phyloP scores from a whole-genome alignment of 1,140 invertebrate species.

The Mya arenaria region DNA sequence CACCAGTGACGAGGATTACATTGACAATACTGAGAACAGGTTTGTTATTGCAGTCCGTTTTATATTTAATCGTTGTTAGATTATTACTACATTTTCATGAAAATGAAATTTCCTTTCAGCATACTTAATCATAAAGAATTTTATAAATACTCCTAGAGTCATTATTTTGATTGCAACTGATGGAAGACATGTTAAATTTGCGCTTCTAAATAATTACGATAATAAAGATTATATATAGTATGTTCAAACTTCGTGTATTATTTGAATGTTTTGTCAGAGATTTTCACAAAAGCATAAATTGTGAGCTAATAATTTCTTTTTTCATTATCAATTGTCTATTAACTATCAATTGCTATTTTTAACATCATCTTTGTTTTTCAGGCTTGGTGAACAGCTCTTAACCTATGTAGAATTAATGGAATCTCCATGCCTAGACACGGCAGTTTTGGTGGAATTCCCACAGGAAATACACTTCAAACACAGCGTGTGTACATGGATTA shows the following conservation, averaged over 20 bases:
- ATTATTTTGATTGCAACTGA: not conserved
- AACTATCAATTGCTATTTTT: not conserved
- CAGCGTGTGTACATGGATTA: not conserved
- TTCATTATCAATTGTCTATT: not conserved
- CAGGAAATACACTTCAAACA: not conserved
- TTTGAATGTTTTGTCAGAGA: not conserved
- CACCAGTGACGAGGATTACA: conserved; percentile 23
- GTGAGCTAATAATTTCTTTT: not conserved
- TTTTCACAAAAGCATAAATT: not conserved
- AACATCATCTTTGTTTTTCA: not conserved
- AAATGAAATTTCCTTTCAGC: not conserved
- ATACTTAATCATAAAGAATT: not conserved
- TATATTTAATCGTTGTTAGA: not conserved
- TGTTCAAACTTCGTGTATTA: not conserved
- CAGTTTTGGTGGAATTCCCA: not conserved
- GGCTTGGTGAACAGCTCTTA: not conserved
- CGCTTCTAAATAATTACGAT: not conserved
- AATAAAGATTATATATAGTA: not conserved
- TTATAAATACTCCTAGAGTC: not conserved
- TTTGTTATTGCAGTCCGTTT: not conserved
- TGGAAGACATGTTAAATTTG: not conserved
- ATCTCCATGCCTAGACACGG: not conserved
- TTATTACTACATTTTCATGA: not conserved
- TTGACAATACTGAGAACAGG: conserved; percentile 9
- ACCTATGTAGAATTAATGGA: not conserved